These are phyloP conservation scores for Drosophila macrospina DNA, from an alignment of 2,888 invertebrate species.

Conservation along the genomic window DNA sequence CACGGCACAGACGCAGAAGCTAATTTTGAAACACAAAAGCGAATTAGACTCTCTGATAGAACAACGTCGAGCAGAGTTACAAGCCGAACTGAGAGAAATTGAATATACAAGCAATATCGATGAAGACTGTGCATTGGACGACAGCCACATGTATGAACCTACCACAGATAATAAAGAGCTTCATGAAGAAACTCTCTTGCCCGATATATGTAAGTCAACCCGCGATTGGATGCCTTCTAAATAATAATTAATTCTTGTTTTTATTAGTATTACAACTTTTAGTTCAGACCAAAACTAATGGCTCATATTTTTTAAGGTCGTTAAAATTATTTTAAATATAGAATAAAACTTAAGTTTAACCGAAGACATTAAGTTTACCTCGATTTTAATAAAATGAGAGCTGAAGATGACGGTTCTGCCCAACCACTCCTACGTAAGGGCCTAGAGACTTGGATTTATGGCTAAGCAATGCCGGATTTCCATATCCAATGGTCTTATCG, in stretches of 20 bases:
- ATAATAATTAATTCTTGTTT: not conserved
- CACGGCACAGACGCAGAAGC: conserved; percentile 89
- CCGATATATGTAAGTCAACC: conserved; percentile 31
- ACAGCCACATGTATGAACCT: conserved; percentile 41
- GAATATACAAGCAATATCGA: conserved; percentile 54
- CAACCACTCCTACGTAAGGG: no score
- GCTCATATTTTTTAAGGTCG: conserved; percentile 3
- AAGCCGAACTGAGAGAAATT: conserved; percentile 56
- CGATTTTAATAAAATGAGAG: not conserved
- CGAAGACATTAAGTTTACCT: no score
- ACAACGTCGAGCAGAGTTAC: conserved; percentile 48
- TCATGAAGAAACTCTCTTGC: conserved; percentile 17
- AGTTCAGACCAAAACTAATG: conserved; percentile 4
- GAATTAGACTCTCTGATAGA: conserved; percentile 56
- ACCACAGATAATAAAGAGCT: conserved; percentile 25
- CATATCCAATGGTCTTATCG: no score
- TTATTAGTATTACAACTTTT: conserved; percentile 11
- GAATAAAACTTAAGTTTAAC: conserved; percentile 8
- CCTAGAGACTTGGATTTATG: no score
- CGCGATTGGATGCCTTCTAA: not conserved
- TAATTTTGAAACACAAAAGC: conserved; percentile 88
- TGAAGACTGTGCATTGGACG: conserved; percentile 54
- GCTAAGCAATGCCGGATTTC: no score
- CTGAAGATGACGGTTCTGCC: not conserved
- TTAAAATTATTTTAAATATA: not conserved